phyloP scores from a whole-genome alignment of 2,797 vertebrate species.

The Protosalanx chinensis region DNA sequence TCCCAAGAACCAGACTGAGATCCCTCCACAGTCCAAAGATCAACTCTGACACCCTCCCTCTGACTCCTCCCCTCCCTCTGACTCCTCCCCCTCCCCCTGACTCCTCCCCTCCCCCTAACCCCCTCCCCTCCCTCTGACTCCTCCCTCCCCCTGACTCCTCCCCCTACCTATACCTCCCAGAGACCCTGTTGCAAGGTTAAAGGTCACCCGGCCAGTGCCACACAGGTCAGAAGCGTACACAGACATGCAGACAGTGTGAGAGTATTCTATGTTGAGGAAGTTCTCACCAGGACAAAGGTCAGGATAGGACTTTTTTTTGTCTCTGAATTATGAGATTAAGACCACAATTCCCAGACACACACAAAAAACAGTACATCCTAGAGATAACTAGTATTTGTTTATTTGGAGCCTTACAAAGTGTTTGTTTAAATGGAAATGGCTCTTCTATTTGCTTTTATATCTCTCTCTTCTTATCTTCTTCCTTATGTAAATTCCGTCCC shows the following conservation, averaged over 20 bases:
- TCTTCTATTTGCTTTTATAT: constrained; percentile 20
- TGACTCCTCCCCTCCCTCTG: too few species aligned
- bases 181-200: too few species aligned
- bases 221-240: too few species aligned
- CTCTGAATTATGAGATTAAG: background rate
- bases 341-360: constrained; percentile 16
- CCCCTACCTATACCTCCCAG: too few species aligned
- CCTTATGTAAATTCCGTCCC: background rate
- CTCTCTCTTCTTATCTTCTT: background rate
- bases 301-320: background rate
- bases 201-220: too few species aligned
- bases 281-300: background rate
- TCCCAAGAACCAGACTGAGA: background rate
- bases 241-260: background rate
- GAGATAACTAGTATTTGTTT: constrained; percentile 45
- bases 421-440: background rate
- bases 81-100: too few species aligned
- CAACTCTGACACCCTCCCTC: too few species aligned
- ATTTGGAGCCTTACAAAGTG: constrained; percentile 15
- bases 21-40: too few species aligned
- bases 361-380: constrained; percentile 19
- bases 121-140: too few species aligned
- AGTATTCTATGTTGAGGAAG: too few species aligned
- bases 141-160: too few species aligned
- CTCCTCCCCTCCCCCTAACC: too few species aligned